A percentile compares a stretch with the other conserved stretches of the same genome.
Conservation (phyloP, 2,888 invertebrate genomes). For the Drosophila niveifrons region DNA sequence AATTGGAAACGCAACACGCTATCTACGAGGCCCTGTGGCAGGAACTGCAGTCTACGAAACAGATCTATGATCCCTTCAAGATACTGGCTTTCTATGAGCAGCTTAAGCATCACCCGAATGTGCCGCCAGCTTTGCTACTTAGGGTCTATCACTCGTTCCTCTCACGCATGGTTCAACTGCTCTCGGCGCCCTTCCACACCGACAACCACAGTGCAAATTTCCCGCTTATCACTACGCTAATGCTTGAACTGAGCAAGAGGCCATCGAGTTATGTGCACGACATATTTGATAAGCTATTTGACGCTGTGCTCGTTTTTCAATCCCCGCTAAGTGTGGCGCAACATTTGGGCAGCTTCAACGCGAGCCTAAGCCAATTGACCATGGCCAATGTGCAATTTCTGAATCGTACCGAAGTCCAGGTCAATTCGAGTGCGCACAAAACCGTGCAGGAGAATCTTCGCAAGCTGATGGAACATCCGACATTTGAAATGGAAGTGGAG, state of each 20-base stretch:
- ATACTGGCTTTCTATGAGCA: conserved; percentile 59
- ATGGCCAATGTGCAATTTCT: not conserved
- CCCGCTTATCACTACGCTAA: conserved; percentile 48
- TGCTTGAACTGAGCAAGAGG: conserved; percentile 45
- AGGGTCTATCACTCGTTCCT: conserved; percentile 49
- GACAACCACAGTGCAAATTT: conserved; percentile 44
- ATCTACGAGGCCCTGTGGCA: conserved; percentile 62
- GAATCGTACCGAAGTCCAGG: conserved; percentile 33
- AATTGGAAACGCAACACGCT: conserved; percentile 9
- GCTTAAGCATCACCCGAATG: conserved; percentile 35
- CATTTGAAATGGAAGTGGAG: conserved; percentile 43
- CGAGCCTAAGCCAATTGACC: not conserved
- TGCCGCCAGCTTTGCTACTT: conserved; percentile 32
- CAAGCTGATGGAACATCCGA: conserved; percentile 37
- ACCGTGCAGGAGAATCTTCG: conserved; percentile 49
- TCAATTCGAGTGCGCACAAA: conserved; percentile 18
- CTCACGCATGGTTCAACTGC: conserved; percentile 55
- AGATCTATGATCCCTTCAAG: conserved; percentile 59
- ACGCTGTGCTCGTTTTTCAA: conserved; percentile 58
- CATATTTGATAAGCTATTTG: conserved; percentile 59
- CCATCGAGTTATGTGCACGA: conserved; percentile 53
- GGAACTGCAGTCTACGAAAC: conserved; percentile 57
- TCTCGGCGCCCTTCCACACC: conserved; percentile 63
- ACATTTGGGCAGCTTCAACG: not conserved
- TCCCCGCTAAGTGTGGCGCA: conserved; percentile 48